phyloP scores from a whole-genome alignment of 2,888 invertebrate genomes.

The Troglohyphantes excavatus region DNA sequence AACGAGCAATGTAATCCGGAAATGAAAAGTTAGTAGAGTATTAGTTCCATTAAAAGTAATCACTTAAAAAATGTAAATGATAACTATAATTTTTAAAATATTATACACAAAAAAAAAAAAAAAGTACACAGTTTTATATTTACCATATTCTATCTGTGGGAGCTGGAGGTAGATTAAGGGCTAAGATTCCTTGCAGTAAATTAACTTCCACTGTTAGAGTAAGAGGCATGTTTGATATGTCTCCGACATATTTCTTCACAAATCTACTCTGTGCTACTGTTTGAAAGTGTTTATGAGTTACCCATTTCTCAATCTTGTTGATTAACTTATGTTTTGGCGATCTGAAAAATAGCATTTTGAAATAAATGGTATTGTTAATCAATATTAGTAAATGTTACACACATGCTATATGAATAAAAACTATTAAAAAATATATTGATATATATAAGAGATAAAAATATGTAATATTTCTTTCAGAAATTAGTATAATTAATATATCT shows the following conservation, averaged over 20 bases:
- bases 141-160: slow-evolving; percentile 94
- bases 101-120: not conserved
- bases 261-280: slow-evolving; percentile 93
- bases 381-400: no score
- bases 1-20: no score
- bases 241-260: slow-evolving; percentile 93
- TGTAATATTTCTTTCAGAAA: no score
- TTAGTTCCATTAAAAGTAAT: no score
- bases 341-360: slow-evolving; percentile 14
- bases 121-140: slow-evolving; percentile 63
- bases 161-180: slow-evolving; percentile 88
- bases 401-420: no score
- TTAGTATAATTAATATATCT: no score
- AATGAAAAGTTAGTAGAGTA: no score
- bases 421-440: no score
- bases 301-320: slow-evolving; percentile 87
- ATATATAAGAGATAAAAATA: no score
- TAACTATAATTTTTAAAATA: no score
- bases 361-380: no score
- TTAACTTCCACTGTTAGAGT: slow-evolving; percentile 92
- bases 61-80: not conserved
- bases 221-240: slow-evolving; percentile 93
- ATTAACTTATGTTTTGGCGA: slow-evolving; percentile 38
- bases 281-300: slow-evolving; percentile 93
- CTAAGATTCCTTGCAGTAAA: slow-evolving; percentile 89